phyloP scores from a whole-genome alignment of 1,140 invertebrate genomes.

The Cardiocondyla obscurior region DNA sequence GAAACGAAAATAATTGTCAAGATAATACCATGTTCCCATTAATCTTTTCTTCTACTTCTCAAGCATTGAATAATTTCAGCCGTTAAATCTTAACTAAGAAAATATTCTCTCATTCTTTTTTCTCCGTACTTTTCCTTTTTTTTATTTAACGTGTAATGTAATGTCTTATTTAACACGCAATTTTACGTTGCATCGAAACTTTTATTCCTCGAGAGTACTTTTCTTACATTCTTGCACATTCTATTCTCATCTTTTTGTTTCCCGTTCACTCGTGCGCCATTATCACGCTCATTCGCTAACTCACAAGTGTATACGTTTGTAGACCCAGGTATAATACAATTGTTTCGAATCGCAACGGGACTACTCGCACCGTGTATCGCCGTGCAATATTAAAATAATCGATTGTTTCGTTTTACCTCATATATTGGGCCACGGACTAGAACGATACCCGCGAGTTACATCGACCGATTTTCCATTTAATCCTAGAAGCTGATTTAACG shows the following conservation, averaged over 20 bases:
- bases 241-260: not conserved
- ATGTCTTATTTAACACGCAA: not conserved
- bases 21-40: not conserved
- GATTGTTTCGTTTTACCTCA: constrained; percentile 31
- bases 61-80: not conserved
- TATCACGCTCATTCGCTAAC: not conserved
- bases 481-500: constrained; percentile 58
- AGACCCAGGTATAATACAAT: not conserved
- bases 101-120: not conserved
- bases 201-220: not conserved
- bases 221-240: not conserved
- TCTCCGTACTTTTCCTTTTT: not conserved
- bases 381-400: constrained; percentile 58
- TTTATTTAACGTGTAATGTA: not conserved
- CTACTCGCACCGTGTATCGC: not conserved
- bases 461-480: constrained; percentile 56
- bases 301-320: not conserved
- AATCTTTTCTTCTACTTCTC: not conserved
- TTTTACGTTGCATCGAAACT: not conserved
- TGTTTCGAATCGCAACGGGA: constrained; percentile 19
- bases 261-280: not conserved
- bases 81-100: not conserved
- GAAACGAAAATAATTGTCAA: not conserved
- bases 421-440: constrained; percentile 32
- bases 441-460: constrained; percentile 56